Evolutionary conservation across 1,140 invertebrate species (phyloP), one percentile per base, ranked within the genome.

Genomic region (Drosophila repletoides): DNA sequence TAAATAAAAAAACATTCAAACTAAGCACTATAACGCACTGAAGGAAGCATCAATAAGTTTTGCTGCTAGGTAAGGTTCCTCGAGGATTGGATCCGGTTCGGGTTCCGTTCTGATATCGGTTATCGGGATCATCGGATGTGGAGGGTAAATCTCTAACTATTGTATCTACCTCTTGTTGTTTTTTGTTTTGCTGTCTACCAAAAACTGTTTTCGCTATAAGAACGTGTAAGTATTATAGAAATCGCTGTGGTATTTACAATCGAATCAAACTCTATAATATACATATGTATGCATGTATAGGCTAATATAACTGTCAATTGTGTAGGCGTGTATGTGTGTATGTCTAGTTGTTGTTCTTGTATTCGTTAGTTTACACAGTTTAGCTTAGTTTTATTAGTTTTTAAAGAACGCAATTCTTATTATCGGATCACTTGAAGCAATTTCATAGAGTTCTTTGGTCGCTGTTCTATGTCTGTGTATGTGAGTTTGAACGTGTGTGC

Each of bases 361-460:
- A 14, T 46, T 21, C 5, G 56, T 70, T 51, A 61, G 45, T 64
- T 72, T 31, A 60, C 38, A 34, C 43, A 59, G 49, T 41, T 68
- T 29, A 84, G 73, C 77, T 83, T 83, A 83, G 79, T 68, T 28
- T 19, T 66, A n/a, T n/a, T n/a, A 59, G 61, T 59, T 53, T 63
- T 43, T 33, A 40, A 55, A 73, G 46, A 73, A 66, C 70, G 70
- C 66, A 73, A 83, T 77, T 83, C 74, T 83, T 83, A 83, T 83
- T 83, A 83, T 83, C 79, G 79, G 79, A 83, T 83, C 79, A 83
- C 79, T 83, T 83, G 79, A 84, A 83, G 79, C 79, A 83, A 79
- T 74, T 83, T 83, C 56, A 38, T 84, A 69, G 64, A 72, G 74
- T 76, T 80, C 52, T 63, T 75, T 79, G 73, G 76, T 63, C 59